Evolutionary conservation across 2,113 vertebrate genomes (phyloP), one percentile per base, ranked within the genome.

Genomic region (Trogon surrucura): DNA sequence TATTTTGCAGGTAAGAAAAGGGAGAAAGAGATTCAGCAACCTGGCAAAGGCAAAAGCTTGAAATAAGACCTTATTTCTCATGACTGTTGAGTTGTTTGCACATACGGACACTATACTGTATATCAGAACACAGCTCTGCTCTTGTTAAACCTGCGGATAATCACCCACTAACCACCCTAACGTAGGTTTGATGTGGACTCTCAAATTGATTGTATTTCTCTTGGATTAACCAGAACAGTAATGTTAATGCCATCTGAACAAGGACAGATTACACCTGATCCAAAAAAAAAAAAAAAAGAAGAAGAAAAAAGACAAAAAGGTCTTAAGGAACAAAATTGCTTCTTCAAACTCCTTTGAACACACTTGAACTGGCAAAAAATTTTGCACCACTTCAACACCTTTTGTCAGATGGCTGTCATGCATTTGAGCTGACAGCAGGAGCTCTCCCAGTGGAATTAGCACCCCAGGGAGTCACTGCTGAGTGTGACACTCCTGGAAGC

Each of bases 311-410:
- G 10, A 30, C 8, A n/a, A 54, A 51, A n/a, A 51, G 38, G 23
- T 47, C 51, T 86, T 62, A 56, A 54, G 56, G 64, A 47, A 56
- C 38, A 87, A 72, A 85, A 47, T 18, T 17, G 38, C 38, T 90
- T 27, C 56, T 94, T 84, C 51, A 64, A 47, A 64, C 10, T 30
- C 80, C 44, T 61, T 80, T 88, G 44, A 80, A 48, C 66, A 78
- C 53, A 78, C 57, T 88, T 86, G 91, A 93, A 88, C 77, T 88
- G 91, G 50, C 82, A 94, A 80, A 86, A 93, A 88, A 56, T 83
- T 94, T 95, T 91, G 36, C 80, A 74, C 36, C 60, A 73, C 48
- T 80, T 92, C 82, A 90, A 84, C 80, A 70, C 56, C 88, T 91
- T 92, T 93, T 21, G 11, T 91, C 86, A 86, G 51, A 86, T 34